A percentile compares a stretch with the other conserved stretches of the same genome.
Evolutionary conservation across 2,113 vertebrate species (phyloP).

Genomic region (Stigmatopora argus): DNA sequence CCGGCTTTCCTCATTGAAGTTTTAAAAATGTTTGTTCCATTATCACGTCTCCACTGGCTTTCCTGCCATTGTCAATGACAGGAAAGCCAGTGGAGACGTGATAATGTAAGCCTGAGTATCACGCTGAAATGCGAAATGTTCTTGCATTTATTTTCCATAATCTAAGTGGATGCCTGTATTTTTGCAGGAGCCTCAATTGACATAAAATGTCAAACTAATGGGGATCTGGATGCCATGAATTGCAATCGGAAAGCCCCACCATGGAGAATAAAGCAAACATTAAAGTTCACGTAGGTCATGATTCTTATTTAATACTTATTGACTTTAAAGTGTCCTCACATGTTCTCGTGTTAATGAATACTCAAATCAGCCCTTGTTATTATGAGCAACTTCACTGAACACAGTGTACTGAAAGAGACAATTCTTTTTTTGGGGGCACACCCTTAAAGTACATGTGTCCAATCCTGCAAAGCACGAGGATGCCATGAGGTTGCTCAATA

Average conservation of each 20-base stretch:
- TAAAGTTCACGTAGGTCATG: conserved; percentile 60
- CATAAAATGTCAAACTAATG: conserved; percentile 82
- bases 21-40: background rate
- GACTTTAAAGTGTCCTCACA: background rate
- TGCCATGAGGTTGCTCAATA: conserved; percentile 9
- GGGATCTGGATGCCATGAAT: conserved; percentile 77
- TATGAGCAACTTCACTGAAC: conserved; percentile 5
- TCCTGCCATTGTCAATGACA: conserved; percentile 24
- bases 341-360: conserved; percentile 8
- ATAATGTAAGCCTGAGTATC: conserved; percentile 12
- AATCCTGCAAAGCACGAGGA: background rate
- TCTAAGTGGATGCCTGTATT: background rate
- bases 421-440: background rate
- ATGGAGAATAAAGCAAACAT: conserved; percentile 52
- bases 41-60: too few relatives aligned
- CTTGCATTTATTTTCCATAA: background rate
- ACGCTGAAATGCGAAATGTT: conserved; percentile 3
- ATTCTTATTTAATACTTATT: background rate
- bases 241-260: conserved; percentile 79
- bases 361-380: background rate
- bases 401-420: background rate
- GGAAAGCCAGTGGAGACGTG: conserved; percentile 12
- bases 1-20: background rate
- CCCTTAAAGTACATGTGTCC: conserved; percentile 9
- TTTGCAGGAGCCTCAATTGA: conserved; percentile 64